Evolutionary conservation across 2,113 vertebrate genomes (phyloP).

Genomic region (Ictidomys tridecemlineatus): DNA sequence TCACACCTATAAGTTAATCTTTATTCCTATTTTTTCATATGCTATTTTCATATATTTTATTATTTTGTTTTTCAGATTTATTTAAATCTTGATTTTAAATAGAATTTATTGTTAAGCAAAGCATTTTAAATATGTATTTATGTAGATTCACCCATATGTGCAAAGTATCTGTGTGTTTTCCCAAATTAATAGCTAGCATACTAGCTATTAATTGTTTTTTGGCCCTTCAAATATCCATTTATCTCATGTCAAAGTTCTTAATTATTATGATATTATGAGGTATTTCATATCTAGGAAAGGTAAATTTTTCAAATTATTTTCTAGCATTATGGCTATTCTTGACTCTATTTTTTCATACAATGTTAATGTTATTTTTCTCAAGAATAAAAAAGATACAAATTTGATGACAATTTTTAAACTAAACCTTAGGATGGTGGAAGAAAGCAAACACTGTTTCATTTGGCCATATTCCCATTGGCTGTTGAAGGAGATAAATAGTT

Average conservation of each 20-base stretch:
- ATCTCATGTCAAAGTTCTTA: background rate
- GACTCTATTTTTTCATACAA: background rate
- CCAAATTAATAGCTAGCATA: background rate
- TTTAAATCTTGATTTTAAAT: background rate
- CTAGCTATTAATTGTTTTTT: background rate
- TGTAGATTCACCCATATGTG: background rate
- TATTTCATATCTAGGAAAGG: background rate
- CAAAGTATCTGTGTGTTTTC: background rate
- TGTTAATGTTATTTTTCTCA: background rate
- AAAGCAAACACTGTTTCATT: background rate
- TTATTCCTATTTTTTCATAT: background rate
- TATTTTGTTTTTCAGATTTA: background rate
- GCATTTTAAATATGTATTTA: background rate
- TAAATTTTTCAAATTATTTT: background rate
- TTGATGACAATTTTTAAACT: background rate
- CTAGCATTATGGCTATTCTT: background rate
- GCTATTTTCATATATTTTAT: background rate
- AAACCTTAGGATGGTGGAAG: background rate
- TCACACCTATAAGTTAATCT: background rate
- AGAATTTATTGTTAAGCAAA: background rate
- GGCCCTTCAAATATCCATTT: background rate
- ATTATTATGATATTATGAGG: background rate
- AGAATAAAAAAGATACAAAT: background rate
- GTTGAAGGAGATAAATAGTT: constrained; percentile 57
- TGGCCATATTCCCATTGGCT: constrained; percentile 49